A percentile compares a stretch with the other conserved stretches of the same genome.
These are phyloP conservation scores for Enteromius anoplus DNA, from an alignment of 2,797 vertebrate genomes.

Conservation along the genomic window DNA sequence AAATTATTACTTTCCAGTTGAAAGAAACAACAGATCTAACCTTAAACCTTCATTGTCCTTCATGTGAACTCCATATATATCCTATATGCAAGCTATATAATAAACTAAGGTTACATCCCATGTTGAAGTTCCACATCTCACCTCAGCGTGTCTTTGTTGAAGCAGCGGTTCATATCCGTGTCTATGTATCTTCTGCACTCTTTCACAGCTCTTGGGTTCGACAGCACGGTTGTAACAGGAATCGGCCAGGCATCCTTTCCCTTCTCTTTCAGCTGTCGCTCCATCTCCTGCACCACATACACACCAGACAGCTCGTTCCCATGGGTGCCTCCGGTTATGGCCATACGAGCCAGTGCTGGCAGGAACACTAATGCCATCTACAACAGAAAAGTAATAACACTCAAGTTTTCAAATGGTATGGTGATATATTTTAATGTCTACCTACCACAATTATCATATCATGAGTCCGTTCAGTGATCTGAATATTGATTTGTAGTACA, in stretches of 20 bases:
- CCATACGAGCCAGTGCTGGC: constrained; percentile 72
- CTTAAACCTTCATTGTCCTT: no score
- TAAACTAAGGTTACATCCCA: no score
- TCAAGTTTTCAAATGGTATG: background rate
- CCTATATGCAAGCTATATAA: no score
- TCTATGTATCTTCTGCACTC: constrained; percentile 76
- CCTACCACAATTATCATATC: background rate
- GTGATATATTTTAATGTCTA: background rate
- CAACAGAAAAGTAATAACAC: background rate
- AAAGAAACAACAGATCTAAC: no score
- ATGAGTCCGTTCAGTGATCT: background rate
- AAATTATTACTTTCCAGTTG: no score
- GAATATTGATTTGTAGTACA: background rate
- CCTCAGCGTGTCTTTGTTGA: constrained; percentile 73
- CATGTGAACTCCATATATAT: no score
- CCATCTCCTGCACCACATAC: constrained; percentile 76
- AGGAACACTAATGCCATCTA: constrained; percentile 71
- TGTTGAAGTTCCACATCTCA: no score
- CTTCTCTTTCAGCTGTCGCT: constrained; percentile 65
- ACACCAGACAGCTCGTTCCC: constrained; percentile 87
- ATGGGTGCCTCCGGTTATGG: constrained; percentile 84
- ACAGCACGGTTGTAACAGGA: constrained; percentile 69
- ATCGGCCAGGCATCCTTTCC: constrained; percentile 57
- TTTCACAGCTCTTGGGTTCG: constrained; percentile 79
- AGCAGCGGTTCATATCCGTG: constrained; percentile 83